Evolutionary conservation across 2,888 invertebrate species (phyloP).

Genomic region (Lasioglossum vierecki): DNA sequence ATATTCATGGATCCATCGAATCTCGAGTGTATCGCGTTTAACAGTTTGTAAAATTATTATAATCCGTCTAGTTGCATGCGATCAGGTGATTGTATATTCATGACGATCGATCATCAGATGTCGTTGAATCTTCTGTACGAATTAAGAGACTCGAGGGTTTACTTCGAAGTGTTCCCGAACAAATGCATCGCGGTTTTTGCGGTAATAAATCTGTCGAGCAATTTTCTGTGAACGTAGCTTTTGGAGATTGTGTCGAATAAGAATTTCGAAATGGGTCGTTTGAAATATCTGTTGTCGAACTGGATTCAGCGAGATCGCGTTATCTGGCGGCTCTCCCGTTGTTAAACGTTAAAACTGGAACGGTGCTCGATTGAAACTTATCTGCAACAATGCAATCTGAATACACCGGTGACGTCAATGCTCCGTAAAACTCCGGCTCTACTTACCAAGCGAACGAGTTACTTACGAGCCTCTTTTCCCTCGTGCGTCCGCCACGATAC

Average conservation of each 20-base stretch:
- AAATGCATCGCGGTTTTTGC: too few relatives aligned
- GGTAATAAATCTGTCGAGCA: background rate
- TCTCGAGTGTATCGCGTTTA: background rate
- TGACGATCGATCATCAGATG: background rate
- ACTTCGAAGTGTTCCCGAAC: too few relatives aligned
- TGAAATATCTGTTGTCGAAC: slow-evolving; percentile 29
- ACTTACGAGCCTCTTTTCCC: slow-evolving; percentile 43
- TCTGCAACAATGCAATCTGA: slow-evolving; percentile 61
- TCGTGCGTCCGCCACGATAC: background rate
- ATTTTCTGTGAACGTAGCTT: background rate
- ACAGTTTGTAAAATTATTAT: background rate
- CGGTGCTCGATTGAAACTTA: slow-evolving; percentile 62
- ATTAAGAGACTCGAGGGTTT: background rate
- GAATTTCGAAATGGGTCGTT: background rate
- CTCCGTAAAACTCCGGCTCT: slow-evolving; percentile 51
- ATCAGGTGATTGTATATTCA: background rate
- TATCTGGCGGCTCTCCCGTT: slow-evolving; percentile 31
- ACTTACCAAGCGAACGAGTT: slow-evolving; percentile 52
- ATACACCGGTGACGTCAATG: slow-evolving; percentile 70
- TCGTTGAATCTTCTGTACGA: background rate
- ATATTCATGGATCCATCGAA: background rate
- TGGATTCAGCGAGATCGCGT: slow-evolving; percentile 25
- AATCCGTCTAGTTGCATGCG: background rate
- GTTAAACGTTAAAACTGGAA: slow-evolving; percentile 55
- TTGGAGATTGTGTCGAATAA: background rate